Evolutionary conservation across 2,797 vertebrate species (phyloP), one percentile per base, ranked within the genome.

Genomic region (Schizopygopsis pylzovi): DNA sequence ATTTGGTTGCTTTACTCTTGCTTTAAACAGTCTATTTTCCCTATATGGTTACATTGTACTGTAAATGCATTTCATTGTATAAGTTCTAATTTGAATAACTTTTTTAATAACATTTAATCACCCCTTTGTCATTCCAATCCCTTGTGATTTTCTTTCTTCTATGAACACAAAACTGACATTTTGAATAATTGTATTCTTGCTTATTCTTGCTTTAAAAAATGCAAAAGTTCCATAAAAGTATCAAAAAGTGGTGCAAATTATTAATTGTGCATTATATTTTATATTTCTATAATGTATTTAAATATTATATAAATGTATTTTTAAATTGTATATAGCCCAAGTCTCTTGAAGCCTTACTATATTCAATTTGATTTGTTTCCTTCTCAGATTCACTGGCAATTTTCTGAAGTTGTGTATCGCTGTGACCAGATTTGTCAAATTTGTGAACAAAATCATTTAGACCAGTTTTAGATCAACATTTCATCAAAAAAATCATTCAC

Each of bases 61-160:
- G 25, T 79, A 79, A 61, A 63, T 33, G 59, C 22, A 20, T 43
- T 59, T 79, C 18, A 61, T 79, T 16, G n/a, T 73, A 37, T 67
- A 8, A 37, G 15, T 33, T 65, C 63, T 25, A 25, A 61, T 61
- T 61, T 16, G 61, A 65, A 65, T 33, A 28, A 65, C 25, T 6
- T 54, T 2, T 15, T 63, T 63, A 63, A 63, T 63, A 61, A 61
- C n/a, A 22, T 37, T 77, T 63, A 45, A 4, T 43, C 22, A 18
- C 12, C 13, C 1, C 6, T 63, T 28, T 45, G 1, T 9, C 16
- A 65, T 65, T 52, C 37, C 20, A 16, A 78, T 15, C 61, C 12
- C 22, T 59, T 56, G n/a, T 22, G 18, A 22, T 33, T 56, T 54
- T 54, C 49, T 37, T 37, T 18, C 16, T 75, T 73, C 45, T 25